phyloP scores from a whole-genome alignment of 2,888 invertebrate species.

The Andrena bucephala region DNA sequence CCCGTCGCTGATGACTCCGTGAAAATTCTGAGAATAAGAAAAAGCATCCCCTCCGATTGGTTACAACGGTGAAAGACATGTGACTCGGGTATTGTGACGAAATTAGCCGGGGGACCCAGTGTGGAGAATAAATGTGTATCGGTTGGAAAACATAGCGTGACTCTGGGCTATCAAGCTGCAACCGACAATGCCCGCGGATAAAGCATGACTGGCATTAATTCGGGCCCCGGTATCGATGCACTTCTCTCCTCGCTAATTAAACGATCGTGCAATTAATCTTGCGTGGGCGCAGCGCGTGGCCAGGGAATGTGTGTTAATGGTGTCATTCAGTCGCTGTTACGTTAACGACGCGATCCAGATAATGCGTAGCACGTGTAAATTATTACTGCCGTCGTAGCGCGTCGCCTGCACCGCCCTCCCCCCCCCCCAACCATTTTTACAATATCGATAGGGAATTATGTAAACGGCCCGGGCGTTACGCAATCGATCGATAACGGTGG shows the following conservation, averaged over 20 bases:
- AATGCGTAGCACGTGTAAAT: constrained; percentile 1
- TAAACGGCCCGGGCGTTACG: constrained; percentile 20
- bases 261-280: not conserved
- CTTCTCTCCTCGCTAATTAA: constrained; percentile 32
- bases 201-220: constrained; percentile 31
- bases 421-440: not conserved
- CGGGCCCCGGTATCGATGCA: constrained; percentile 7
- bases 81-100: constrained; percentile 7
- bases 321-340: constrained; percentile 9
- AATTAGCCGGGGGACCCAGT: not conserved
- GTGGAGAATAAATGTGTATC: constrained; percentile 16
- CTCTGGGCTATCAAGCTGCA: constrained; percentile 49
- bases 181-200: constrained; percentile 45
- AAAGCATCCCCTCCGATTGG: not conserved
- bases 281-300: not conserved
- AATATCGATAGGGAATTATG: constrained; percentile 22
- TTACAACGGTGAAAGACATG: constrained; percentile 6
- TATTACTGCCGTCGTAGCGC: not conserved
- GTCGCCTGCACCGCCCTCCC: not conserved
- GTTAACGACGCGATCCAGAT: constrained; percentile 20
- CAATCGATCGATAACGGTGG: constrained; percentile 33
- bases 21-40: not conserved
- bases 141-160: constrained; percentile 36
- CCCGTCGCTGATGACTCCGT: not conserved
- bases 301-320: constrained; percentile 24